A percentile compares a stretch with the other conserved stretches of the same genome.
Conservation (phyloP, 2,888 invertebrate genomes). For the Oligia strigilis region DNA sequence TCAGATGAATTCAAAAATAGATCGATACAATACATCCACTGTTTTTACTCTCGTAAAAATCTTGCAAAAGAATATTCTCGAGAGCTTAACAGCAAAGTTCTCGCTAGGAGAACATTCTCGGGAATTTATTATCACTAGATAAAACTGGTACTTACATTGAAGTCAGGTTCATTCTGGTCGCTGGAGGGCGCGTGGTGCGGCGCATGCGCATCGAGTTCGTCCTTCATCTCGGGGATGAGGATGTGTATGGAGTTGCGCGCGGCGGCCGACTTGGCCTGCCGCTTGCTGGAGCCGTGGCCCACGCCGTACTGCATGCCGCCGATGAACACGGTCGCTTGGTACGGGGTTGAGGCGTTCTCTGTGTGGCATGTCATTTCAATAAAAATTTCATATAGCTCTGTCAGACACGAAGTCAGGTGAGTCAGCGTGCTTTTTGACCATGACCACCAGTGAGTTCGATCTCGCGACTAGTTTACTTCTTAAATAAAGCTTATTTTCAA, state of each 20-base stretch:
- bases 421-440: too few species aligned
- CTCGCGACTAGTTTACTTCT: too few species aligned
- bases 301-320: constrained; percentile 98
- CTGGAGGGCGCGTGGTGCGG: constrained; percentile 36
- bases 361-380: not conserved
- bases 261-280: constrained; percentile 98
- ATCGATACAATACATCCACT: not conserved
- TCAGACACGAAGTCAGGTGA: too few species aligned
- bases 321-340: constrained; percentile 97
- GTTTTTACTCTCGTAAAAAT: not conserved
- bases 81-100: not conserved
- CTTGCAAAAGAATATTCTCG: not conserved
- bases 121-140: not conserved
- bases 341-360: constrained; percentile 98
- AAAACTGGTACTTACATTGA: constrained; percentile 71
- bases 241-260: constrained; percentile 97
- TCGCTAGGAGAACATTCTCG: not conserved
- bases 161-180: constrained; percentile 73
- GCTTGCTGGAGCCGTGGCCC: constrained; percentile 98
- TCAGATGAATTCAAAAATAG: not conserved
- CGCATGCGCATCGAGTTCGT: constrained; percentile 90
- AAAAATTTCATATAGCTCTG: too few species aligned
- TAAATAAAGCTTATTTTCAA: too few species aligned
- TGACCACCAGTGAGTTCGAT: too few species aligned
- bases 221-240: constrained; percentile 97